Base-by-base conservation (phyloP, 2,113 vertebrate genomes). In the Crotalus viridis region DNA sequence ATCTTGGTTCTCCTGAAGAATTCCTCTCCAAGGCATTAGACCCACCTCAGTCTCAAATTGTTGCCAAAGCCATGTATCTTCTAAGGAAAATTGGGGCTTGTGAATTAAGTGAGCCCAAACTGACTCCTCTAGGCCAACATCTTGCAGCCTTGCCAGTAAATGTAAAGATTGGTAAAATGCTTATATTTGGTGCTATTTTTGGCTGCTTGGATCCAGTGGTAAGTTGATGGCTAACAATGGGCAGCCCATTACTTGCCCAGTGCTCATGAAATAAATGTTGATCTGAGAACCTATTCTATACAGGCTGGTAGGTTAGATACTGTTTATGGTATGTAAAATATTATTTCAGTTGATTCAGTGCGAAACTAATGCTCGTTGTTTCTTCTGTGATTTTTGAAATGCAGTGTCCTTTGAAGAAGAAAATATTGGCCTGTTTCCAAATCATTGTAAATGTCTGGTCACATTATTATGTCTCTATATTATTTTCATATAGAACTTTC, bases 141-240 rank as follows among this genome's bases (percentile, higher is more conserved):
- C 98, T 99, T 54, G 99, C 99, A 59, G 98, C 98, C 39, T 96
- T 99, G 96, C 99, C 99, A 19, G 99, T 99, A 96, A 99, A 99
- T 26, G 99, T 99, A 91, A 99, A 99, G 97, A 99, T 99, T 61
- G 99, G 99, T 89, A 99, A 99, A 98, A 99, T 99, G 99, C 99
- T 99, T 86, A 98, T 99, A 96, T 99, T 99, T 88, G 99, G 99
- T 69, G 99, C 99, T 94, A 98, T 99, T 96, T 98, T 99, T 95
- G 98, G 99, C 94, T 99, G 99, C 95, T 98, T 99, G 94, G 98
- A 99, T 93, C 98, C 99, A 46, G 98, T 99, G 94, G 99, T 99
- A 96, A 97, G 98, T 97, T 10, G 90, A 61, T 64, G 90, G 46
- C n/a, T 90, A 39, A 22, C 33, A 1, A 7, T 52, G 12, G 4